These are phyloP conservation scores for Harpagifer antarcticus DNA, from an alignment of 2,797 vertebrate species.

Conservation along the genomic window DNA sequence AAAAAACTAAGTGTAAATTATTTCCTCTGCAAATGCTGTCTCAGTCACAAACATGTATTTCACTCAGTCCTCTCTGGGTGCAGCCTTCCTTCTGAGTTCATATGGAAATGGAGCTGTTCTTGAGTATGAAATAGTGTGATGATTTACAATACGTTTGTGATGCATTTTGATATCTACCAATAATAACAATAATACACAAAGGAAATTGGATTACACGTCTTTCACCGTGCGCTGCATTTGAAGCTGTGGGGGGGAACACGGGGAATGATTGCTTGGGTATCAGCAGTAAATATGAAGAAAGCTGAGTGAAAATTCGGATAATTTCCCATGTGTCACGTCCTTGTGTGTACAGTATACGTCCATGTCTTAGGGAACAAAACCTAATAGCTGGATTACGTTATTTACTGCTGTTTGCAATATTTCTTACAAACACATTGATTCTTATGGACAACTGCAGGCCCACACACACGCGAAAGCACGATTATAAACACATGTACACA, in stretches of 20 bases:
- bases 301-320: conserved; percentile 74
- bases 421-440: conserved; percentile 57
- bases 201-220: conserved; percentile 80
- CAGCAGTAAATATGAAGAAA: conserved; percentile 81
- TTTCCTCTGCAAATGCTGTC: conserved; percentile 38
- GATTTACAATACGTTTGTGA: conserved; percentile 72
- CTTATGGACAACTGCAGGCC: conserved; percentile 38
- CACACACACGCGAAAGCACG: not conserved
- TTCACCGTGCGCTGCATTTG: conserved; percentile 59
- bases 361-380: conserved; percentile 67
- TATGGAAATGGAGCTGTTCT: conserved; percentile 62
- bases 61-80: conserved; percentile 11
- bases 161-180: conserved; percentile 76
- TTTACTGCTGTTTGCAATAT: conserved; percentile 66
- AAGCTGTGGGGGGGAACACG: conserved; percentile 56
- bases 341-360: conserved; percentile 64
- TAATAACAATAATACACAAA: conserved; percentile 78
- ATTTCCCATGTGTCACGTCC: conserved; percentile 81
- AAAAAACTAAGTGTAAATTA: conserved; percentile 48
- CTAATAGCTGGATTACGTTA: conserved; percentile 79
- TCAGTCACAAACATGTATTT: conserved; percentile 10
- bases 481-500: conserved; percentile 59
- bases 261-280: conserved; percentile 73
- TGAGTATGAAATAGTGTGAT: conserved; percentile 59
- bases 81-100: conserved; percentile 37